Percentiles rank a stretch among this genome's conserved stretches.
Evolutionary conservation across 2,888 invertebrate species (phyloP).

Genomic region (Leucophenga montana): DNA sequence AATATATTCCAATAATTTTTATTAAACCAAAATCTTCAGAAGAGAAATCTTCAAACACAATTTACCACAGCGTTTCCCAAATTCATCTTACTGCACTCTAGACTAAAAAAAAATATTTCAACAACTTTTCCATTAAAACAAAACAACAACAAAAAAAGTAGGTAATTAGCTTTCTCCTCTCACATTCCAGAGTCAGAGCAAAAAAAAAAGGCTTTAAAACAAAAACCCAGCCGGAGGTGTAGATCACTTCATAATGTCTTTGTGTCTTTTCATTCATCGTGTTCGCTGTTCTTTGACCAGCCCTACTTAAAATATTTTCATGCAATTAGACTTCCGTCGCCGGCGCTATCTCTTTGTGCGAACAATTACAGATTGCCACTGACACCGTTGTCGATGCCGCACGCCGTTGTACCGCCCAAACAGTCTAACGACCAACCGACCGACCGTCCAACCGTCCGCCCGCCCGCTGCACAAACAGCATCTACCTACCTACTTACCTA

Average conservation of each 20-base stretch:
- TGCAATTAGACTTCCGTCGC: conserved; percentile 27
- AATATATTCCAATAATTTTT: too few relatives aligned
- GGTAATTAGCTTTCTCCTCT: too few relatives aligned
- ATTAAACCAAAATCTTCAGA: too few relatives aligned
- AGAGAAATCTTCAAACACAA: too few relatives aligned
- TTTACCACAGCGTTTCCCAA: too few relatives aligned
- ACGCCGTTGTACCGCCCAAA: not conserved
- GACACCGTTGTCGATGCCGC: conserved; percentile 5
- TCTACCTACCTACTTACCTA: not conserved
- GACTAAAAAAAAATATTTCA: too few relatives aligned
- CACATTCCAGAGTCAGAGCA: not conserved
- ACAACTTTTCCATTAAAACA: not conserved
- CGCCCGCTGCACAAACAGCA: too few relatives aligned
- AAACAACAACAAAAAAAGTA: not conserved
- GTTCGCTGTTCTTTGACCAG: too few relatives aligned
- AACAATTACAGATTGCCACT: not conserved
- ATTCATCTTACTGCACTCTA: too few relatives aligned
- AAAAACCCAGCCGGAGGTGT: not conserved
- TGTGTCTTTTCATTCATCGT: too few relatives aligned
- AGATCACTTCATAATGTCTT: not conserved
- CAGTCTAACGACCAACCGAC: too few relatives aligned
- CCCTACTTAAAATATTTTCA: conserved; percentile 20
- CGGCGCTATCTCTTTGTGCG: conserved; percentile 7
- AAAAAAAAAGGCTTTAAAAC: not conserved
- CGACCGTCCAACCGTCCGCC: too few relatives aligned